A percentile compares a stretch with the other conserved stretches of the same genome.
These are phyloP conservation scores for Limosa lapponica DNA, from an alignment of 2,797 vertebrate species.

Conservation along the genomic window DNA sequence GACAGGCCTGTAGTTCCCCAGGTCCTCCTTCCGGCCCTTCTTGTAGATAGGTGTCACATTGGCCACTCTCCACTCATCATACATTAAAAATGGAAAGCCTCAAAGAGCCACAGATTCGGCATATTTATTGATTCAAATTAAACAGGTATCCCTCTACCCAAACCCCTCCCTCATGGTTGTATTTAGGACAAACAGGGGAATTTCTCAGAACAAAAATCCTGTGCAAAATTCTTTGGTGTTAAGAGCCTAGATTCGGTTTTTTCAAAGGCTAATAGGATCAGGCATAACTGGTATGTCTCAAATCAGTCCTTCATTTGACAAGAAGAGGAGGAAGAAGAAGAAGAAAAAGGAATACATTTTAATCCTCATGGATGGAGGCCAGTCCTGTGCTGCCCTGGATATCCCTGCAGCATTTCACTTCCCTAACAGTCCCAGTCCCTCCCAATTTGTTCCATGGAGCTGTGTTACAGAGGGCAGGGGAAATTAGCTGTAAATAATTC, in stretches of 20 bases:
- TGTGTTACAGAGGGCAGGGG: not conserved
- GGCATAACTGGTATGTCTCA: not conserved
- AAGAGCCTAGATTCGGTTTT: not conserved
- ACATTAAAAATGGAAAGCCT: not conserved
- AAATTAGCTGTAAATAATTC: not conserved
- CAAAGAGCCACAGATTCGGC: not conserved
- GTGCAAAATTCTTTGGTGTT: not conserved
- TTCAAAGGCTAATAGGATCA: not conserved
- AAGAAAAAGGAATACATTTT: not conserved
- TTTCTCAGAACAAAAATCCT: slow-evolving; percentile 14
- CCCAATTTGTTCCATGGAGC: not conserved
- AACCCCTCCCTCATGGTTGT: not conserved
- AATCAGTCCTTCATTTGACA: not conserved
- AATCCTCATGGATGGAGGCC: not conserved
- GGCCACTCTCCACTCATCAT: no score
- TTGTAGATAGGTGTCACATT: no score
- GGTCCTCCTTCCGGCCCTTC: no score
- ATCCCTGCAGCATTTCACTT: not conserved
- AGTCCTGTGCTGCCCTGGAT: not conserved
- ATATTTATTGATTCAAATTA: slow-evolving; percentile 57
- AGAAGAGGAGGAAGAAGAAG: not conserved
- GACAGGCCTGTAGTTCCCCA: no score
- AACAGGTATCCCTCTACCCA: slow-evolving; percentile 42
- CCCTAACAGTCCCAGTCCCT: not conserved
- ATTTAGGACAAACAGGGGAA: not conserved